phyloP scores from a whole-genome alignment of 2,888 invertebrate genomes.

The Hetaerina titia region DNA sequence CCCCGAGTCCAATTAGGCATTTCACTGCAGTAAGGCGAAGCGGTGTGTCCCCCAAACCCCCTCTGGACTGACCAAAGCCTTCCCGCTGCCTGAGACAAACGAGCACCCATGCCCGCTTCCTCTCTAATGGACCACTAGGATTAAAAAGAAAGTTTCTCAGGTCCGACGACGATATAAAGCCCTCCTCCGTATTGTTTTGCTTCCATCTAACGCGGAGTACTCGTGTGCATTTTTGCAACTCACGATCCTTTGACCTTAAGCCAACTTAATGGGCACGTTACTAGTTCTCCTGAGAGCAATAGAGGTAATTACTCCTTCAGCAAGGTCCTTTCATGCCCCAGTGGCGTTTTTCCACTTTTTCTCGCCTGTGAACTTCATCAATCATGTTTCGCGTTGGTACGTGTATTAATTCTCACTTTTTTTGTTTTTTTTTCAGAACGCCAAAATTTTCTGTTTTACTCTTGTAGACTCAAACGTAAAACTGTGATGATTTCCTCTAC shows the following conservation, averaged over 20 bases:
- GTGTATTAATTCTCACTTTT: too few species aligned
- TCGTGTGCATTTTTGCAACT: background rate
- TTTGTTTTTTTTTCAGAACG: too few species aligned
- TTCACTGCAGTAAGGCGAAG: background rate
- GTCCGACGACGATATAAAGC: background rate
- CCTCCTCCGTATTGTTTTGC: background rate
- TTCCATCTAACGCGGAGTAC: background rate
- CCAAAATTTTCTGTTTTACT: too few species aligned
- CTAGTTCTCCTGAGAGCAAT: background rate
- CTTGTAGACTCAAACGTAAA: too few species aligned
- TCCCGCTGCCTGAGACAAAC: background rate
- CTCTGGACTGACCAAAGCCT: background rate
- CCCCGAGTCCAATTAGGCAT: background rate
- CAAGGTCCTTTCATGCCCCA: background rate
- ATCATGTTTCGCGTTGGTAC: too few species aligned
- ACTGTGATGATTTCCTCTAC: too few species aligned
- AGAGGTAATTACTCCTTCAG: background rate
- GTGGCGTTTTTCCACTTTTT: too few species aligned
- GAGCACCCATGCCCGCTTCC: background rate
- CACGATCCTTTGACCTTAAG: background rate
- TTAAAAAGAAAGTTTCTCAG: background rate
- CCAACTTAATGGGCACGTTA: background rate
- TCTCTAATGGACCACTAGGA: background rate
- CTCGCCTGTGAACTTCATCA: too few species aligned
- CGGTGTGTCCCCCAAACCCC: too few species aligned